Evolutionary conservation across 2,113 vertebrate genomes (phyloP).

Genomic region (Periophthalmus modestus): DNA sequence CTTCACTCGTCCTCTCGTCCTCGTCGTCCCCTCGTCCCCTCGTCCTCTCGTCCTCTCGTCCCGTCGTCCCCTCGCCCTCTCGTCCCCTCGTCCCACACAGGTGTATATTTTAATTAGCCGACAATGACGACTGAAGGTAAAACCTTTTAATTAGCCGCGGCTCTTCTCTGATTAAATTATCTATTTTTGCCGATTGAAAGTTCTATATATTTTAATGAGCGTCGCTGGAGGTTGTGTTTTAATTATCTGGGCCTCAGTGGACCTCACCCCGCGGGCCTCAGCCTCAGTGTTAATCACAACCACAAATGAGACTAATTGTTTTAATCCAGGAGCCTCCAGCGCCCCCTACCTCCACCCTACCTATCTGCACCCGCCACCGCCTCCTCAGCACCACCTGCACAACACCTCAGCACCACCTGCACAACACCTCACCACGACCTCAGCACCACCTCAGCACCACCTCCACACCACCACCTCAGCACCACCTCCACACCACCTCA

Average conservation of each 20-base stretch:
- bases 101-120: constrained; percentile 64
- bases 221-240: constrained; percentile 66
- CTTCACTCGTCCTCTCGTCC: too few relatives aligned
- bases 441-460: too few relatives aligned
- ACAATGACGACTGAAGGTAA: constrained; percentile 55
- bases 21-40: too few relatives aligned
- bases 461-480: too few relatives aligned
- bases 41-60: not conserved
- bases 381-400: too few relatives aligned
- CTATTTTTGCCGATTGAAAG: constrained; percentile 65
- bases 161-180: constrained; percentile 55
- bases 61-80: fast-evolving
- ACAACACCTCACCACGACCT: too few relatives aligned
- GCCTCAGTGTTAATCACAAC: constrained; percentile 71
- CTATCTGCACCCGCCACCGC: too few relatives aligned
- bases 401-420: too few relatives aligned
- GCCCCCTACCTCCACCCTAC: constrained; percentile 46
- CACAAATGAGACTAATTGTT: constrained; percentile 75
- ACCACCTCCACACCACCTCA: too few relatives aligned
- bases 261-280: constrained; percentile 46
- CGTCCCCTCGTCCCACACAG: constrained; percentile 26
- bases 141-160: constrained; percentile 60
- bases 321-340: constrained; percentile 47
- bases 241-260: constrained; percentile 69
- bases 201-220: constrained; percentile 75